A percentile compares a stretch with the other conserved stretches of the same genome.
Conservation (phyloP, 2,888 invertebrate genomes). For the Synanthedon andrenaeformis region DNA sequence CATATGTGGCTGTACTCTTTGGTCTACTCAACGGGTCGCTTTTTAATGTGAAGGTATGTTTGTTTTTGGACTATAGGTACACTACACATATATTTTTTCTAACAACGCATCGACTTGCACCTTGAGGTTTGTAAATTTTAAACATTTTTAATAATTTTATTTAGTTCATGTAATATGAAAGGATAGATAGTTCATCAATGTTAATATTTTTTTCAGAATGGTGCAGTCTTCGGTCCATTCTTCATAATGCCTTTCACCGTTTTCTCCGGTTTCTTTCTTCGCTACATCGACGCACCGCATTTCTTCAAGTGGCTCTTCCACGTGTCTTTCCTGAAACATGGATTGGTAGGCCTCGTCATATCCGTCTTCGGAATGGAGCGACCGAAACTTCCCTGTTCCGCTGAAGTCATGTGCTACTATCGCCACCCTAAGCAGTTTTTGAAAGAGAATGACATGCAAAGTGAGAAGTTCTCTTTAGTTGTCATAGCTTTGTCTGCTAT, state of each 20-base stretch:
- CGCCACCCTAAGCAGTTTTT: slow-evolving; percentile 78
- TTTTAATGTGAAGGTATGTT: slow-evolving; percentile 78
- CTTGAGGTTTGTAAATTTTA: too few species aligned
- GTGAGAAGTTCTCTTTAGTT: slow-evolving; percentile 75
- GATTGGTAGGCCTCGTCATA: slow-evolving; percentile 84
- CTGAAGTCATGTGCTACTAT: slow-evolving; percentile 81
- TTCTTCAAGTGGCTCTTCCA: slow-evolving; percentile 89
- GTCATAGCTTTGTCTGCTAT: slow-evolving; percentile 74
- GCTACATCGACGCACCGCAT: slow-evolving; percentile 81
- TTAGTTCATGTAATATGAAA: too few species aligned
- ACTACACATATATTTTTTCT: neutral
- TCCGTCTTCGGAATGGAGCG: slow-evolving; percentile 87
- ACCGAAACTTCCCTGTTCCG: slow-evolving; percentile 78
- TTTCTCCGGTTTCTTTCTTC: slow-evolving; percentile 94
- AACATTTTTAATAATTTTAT: too few species aligned
- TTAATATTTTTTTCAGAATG: slow-evolving; percentile 73
- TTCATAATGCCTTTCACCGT: slow-evolving; percentile 87
- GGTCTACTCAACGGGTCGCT: slow-evolving; percentile 88
- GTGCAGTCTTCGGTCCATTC: slow-evolving; percentile 90
- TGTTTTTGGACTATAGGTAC: slow-evolving; percentile 1
- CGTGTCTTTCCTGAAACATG: slow-evolving; percentile 89
- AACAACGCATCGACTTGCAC: neutral
- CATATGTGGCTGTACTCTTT: slow-evolving; percentile 86
- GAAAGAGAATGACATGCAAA: slow-evolving; percentile 77
- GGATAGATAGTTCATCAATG: too few species aligned